A percentile compares a stretch with the other conserved stretches of the same genome.
These are phyloP conservation scores for Reticulitermes speratus DNA, from an alignment of 1,140 invertebrate genomes.

Conservation along the genomic window DNA sequence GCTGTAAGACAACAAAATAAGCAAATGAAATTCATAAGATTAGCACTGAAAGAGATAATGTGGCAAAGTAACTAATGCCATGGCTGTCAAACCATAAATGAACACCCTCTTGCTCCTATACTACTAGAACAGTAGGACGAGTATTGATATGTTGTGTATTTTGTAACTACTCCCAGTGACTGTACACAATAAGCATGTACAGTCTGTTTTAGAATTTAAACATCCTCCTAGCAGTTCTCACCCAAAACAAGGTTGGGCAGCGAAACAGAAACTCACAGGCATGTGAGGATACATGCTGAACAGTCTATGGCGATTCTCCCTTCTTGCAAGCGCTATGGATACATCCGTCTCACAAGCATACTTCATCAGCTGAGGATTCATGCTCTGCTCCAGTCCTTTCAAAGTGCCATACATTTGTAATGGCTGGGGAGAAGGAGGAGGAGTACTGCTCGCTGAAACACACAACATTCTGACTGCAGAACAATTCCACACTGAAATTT, in stretches of 20 bases:
- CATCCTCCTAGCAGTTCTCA: too few species aligned
- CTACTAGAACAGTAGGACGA: neutral
- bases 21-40: neutral
- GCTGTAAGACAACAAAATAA: slow-evolving; percentile 38
- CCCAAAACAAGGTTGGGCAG: too few species aligned
- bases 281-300: slow-evolving; percentile 67
- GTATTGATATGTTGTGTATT: too few species aligned
- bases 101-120: neutral
- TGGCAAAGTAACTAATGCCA: slow-evolving; percentile 30
- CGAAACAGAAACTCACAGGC: slow-evolving; percentile 46
- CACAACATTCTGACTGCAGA: slow-evolving; percentile 20
- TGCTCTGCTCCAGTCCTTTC: slow-evolving; percentile 82
- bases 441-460: slow-evolving; percentile 49
- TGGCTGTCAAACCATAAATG: neutral
- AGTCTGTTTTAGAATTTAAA: too few species aligned
- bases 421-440: slow-evolving; percentile 56
- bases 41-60: slow-evolving; percentile 31
- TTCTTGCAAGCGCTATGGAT: slow-evolving; percentile 74
- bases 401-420: slow-evolving; percentile 65
- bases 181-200: too few species aligned
- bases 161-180: too few species aligned
- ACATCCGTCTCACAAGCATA: slow-evolving; percentile 88
- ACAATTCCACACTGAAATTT: neutral
- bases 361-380: slow-evolving; percentile 86
- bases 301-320: slow-evolving; percentile 70